phyloP scores from a whole-genome alignment of 2,888 invertebrate genomes.

The Acrobasis repandana region DNA sequence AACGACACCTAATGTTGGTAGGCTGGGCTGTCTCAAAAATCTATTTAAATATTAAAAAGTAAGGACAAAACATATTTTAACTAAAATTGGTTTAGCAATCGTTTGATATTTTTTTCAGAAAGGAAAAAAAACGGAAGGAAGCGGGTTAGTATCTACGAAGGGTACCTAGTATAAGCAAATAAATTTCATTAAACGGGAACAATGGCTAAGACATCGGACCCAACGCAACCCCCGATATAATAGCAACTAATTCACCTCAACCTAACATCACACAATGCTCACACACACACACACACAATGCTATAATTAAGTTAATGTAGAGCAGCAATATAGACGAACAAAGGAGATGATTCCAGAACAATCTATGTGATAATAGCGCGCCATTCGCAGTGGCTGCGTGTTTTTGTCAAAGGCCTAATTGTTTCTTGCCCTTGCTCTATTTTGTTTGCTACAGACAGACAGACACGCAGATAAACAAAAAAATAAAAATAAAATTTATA shows the following conservation, averaged over 20 bases:
- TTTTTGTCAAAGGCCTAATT: background rate
- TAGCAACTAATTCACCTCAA: conserved; percentile 13
- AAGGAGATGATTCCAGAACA: conserved; percentile 49
- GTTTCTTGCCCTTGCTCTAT: no score
- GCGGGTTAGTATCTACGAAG: no score
- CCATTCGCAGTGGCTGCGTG: conserved; percentile 31
- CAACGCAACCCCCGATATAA: background rate
- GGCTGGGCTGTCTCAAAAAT: no score
- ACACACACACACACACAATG: conserved; percentile 41
- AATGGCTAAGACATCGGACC: background rate
- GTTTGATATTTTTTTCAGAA: no score
- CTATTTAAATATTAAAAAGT: no score
- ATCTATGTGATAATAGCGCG: conserved; percentile 49
- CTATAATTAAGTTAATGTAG: conserved; percentile 55
- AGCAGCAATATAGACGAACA: conserved; percentile 45
- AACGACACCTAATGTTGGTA: no score
- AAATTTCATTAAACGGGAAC: background rate
- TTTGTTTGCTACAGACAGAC: no score
- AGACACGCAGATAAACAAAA: no score
- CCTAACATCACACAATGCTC: conserved; percentile 35
- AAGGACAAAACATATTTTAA: no score
- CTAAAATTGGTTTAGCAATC: no score
- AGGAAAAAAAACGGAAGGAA: no score
- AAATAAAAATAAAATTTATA: no score
- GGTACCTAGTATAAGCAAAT: background rate